A percentile compares a stretch with the other conserved stretches of the same genome.
These are phyloP conservation scores for Drosophila conformis DNA, from an alignment of 2,888 invertebrate species.

Conservation along the genomic window DNA sequence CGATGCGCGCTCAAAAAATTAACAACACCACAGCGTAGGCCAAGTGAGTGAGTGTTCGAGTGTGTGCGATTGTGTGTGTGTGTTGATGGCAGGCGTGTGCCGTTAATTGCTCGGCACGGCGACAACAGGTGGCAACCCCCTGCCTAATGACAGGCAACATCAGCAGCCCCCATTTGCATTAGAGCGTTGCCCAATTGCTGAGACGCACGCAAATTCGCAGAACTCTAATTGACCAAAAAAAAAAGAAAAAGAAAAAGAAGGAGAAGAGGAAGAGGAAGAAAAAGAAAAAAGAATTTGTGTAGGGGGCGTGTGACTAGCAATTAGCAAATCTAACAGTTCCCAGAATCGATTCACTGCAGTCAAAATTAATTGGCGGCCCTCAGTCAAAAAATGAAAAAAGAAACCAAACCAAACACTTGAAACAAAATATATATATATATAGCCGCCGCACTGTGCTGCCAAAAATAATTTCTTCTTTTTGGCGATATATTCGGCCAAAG, in stretches of 20 bases:
- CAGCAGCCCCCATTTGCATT: slow-evolving; percentile 5
- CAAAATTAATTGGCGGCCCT: slow-evolving; percentile 71
- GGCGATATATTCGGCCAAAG: slow-evolving; percentile 25
- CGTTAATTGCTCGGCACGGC: slow-evolving; percentile 64
- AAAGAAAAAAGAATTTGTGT: not conserved
- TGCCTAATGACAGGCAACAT: not conserved
- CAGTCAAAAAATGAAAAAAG: slow-evolving; percentile 30
- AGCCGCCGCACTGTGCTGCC: slow-evolving; percentile 47
- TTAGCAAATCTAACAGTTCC: slow-evolving; percentile 82
- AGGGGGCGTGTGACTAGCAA: slow-evolving; percentile 67
- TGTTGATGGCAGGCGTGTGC: slow-evolving; percentile 26
- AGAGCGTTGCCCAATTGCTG: slow-evolving; percentile 56
- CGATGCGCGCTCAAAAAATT: slow-evolving; percentile 43
- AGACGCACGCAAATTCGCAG: slow-evolving; percentile 65
- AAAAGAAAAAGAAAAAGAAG: not conserved
- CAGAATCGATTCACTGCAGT: slow-evolving; percentile 76
- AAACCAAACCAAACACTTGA: slow-evolving; percentile 25
- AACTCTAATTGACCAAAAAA: slow-evolving; percentile 62
- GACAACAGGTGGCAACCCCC: slow-evolving; percentile 70
- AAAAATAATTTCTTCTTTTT: slow-evolving; percentile 53
- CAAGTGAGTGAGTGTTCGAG: slow-evolving; percentile 35
- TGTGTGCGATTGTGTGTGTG: slow-evolving; percentile 13
- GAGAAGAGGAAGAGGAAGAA: not conserved
- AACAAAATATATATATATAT: slow-evolving; percentile 24
- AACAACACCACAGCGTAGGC: slow-evolving; percentile 28